Evolutionary conservation across 2,888 invertebrate genomes (phyloP).

Genomic region (Azorinus chamasolen): DNA sequence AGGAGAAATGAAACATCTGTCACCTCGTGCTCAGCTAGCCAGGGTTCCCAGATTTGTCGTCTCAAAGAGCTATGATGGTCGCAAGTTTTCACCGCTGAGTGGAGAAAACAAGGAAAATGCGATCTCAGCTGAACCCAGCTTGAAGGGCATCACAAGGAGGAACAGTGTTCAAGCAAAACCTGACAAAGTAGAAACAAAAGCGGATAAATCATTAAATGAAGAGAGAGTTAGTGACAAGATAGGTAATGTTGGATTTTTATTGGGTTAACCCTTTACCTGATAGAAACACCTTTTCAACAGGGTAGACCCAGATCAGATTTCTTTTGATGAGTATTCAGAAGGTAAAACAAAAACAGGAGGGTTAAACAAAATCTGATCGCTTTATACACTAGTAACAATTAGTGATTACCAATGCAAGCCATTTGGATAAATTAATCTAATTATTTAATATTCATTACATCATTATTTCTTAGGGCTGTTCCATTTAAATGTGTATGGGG

Average conservation of each 20-base stretch:
- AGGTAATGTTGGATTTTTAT: neutral
- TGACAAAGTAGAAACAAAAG: slow-evolving; percentile 2
- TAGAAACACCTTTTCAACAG: neutral
- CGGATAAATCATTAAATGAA: neutral
- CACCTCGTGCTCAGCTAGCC: slow-evolving; percentile 22
- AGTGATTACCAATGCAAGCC: too few species aligned
- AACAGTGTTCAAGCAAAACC: neutral
- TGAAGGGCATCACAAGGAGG: neutral
- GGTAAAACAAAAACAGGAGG: too few species aligned
- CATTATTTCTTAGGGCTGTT: too few species aligned
- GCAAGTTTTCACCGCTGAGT: slow-evolving; percentile 31
- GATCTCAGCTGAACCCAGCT: neutral
- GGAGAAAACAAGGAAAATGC: slow-evolving; percentile 55
- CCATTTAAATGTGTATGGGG: too few species aligned
- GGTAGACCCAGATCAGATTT: neutral
- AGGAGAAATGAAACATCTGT: slow-evolving; percentile 6
- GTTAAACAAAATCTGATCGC: too few species aligned
- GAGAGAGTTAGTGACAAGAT: neutral
- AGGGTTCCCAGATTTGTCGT: slow-evolving; percentile 35
- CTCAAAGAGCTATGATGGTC: slow-evolving; percentile 39
- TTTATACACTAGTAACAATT: too few species aligned
- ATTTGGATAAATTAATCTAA: too few species aligned
- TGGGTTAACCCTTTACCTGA: neutral
- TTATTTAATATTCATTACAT: too few species aligned
- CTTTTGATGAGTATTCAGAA: too few species aligned